These are phyloP conservation scores for Anorthoa munda DNA, from an alignment of 2,888 invertebrate species.

Conservation along the genomic window DNA sequence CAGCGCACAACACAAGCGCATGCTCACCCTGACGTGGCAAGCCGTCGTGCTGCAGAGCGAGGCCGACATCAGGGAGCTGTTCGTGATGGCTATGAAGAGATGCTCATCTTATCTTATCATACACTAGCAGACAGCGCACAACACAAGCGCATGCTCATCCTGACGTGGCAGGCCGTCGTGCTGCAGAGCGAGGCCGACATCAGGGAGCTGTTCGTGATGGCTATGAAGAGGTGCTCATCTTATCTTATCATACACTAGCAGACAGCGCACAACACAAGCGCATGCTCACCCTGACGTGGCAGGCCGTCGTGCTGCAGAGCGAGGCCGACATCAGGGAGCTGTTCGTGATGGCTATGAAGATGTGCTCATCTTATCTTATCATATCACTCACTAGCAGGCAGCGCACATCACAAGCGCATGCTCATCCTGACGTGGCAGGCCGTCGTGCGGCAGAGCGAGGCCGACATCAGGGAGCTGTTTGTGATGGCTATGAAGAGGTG, in stretches of 20 bases:
- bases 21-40: slow-evolving; percentile 81
- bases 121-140: slow-evolving; percentile 78
- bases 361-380: slow-evolving; percentile 73
- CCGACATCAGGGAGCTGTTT: slow-evolving; percentile 92
- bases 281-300: slow-evolving; percentile 83
- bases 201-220: slow-evolving; percentile 90
- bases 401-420: slow-evolving; percentile 81
- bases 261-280: slow-evolving; percentile 68
- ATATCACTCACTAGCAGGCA: slow-evolving; percentile 76
- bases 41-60: slow-evolving; percentile 86
- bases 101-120: slow-evolving; percentile 49
- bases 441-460: slow-evolving; percentile 85
- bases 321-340: slow-evolving; percentile 91
- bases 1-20: slow-evolving; percentile 74
- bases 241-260: slow-evolving; percentile 53
- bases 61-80: slow-evolving; percentile 91
- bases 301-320: slow-evolving; percentile 82
- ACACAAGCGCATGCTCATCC: slow-evolving; percentile 82
- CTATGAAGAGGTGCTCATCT: slow-evolving; percentile 90
- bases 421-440: slow-evolving; percentile 82
- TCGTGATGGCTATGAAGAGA: slow-evolving; percentile 92
- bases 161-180: slow-evolving; percentile 83
- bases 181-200: slow-evolving; percentile 91
- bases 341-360: slow-evolving; percentile 92
- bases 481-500: slow-evolving; percentile 91